phyloP scores from a whole-genome alignment of 53 echinoderm and acorn worm genomes.

The Antedon mediterranea region DNA sequence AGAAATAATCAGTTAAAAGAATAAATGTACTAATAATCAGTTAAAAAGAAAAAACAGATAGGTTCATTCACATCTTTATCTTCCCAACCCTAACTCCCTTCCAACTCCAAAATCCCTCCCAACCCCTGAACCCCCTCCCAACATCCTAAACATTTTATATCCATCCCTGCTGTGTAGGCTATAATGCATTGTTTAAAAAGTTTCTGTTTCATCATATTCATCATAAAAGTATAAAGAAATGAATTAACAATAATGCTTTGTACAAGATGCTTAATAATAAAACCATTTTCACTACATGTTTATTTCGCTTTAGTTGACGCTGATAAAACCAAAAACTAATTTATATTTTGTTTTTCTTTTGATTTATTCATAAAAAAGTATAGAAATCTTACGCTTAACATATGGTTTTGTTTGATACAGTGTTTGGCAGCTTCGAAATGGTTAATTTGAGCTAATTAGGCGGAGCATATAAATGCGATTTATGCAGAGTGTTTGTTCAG shows the following conservation, averaged over 20 bases:
- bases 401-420: neutral
- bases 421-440: neutral
- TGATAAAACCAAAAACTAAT: neutral
- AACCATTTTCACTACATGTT: neutral
- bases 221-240: neutral
- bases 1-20: too few relatives aligned
- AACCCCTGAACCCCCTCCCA: too few relatives aligned
- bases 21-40: too few relatives aligned
- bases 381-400: neutral
- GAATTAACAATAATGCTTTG: neutral
- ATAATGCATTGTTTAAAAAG: neutral
- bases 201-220: neutral
- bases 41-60: too few relatives aligned
- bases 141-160: too few relatives aligned
- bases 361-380: neutral
- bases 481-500: neutral
- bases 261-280: neutral
- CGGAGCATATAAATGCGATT: neutral
- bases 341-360: neutral
- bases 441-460: neutral
- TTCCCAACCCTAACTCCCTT: too few relatives aligned
- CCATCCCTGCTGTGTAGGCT: too few relatives aligned
- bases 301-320: neutral
- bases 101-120: too few relatives aligned
- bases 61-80: too few relatives aligned